phyloP scores from a whole-genome alignment of 2,888 invertebrate species.

The Mellilla xanthometata region DNA sequence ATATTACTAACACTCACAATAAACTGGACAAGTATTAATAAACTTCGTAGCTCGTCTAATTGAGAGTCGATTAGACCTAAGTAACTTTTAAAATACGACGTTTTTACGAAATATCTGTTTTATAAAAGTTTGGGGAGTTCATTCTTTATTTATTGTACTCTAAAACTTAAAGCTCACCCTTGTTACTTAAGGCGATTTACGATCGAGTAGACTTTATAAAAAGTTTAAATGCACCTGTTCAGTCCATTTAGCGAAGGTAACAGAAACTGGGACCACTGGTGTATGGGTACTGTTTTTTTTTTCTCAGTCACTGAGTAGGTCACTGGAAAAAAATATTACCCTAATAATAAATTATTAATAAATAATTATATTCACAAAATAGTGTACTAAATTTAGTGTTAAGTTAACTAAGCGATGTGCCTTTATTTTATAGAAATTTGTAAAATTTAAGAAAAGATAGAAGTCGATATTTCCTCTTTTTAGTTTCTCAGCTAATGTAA shows the following conservation, averaged over 20 bases:
- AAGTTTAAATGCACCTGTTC: conserved; percentile 72
- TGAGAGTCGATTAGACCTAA: conserved; percentile 17
- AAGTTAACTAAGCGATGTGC: too few species aligned
- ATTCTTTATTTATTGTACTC: conserved; percentile 62
- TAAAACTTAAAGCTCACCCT: conserved; percentile 67
- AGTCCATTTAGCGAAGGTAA: conserved; percentile 64
- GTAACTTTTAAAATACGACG: conserved; percentile 14
- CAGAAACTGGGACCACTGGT: conserved; percentile 42
- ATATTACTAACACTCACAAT: conserved; percentile 17
- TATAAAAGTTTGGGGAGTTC: conserved; percentile 46
- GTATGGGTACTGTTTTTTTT: conserved; percentile 16
- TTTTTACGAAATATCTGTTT: conserved; percentile 32
- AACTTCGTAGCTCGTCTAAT: conserved; percentile 20
- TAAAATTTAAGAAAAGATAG: too few species aligned
- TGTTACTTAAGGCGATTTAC: conserved; percentile 73
- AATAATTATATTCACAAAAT: too few species aligned
- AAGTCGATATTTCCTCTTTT: too few species aligned
- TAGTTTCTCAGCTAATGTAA: too few species aligned
- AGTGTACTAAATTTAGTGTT: too few species aligned
- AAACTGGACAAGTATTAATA: not conserved
- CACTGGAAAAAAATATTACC: too few species aligned
- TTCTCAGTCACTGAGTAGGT: too few species aligned
- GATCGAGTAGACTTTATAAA: conserved; percentile 59
- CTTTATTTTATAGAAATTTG: too few species aligned
- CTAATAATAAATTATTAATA: too few species aligned